A percentile compares a stretch with the other conserved stretches of the same genome.
phyloP scores from a whole-genome alignment of 2,888 invertebrate species.

The Drosophila lacicola region DNA sequence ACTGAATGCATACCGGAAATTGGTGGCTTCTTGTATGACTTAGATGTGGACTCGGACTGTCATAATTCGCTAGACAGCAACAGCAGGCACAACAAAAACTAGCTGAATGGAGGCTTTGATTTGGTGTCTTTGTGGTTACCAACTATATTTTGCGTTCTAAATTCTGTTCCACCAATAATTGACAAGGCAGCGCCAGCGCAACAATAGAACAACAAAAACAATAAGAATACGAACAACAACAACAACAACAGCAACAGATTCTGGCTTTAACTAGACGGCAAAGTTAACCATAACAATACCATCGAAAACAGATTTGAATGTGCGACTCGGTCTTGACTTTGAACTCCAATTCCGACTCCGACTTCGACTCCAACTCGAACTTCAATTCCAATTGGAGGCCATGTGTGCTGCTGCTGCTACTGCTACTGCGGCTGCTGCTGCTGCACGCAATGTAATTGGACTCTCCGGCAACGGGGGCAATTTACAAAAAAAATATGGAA shows the following conservation, averaged over 20 bases:
- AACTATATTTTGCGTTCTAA: conserved; percentile 69
- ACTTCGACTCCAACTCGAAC: conserved; percentile 16
- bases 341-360: conserved; percentile 44
- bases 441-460: conserved; percentile 76
- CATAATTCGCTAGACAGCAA: conserved; percentile 54
- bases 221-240: conserved; percentile 1
- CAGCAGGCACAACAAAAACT: conserved; percentile 25
- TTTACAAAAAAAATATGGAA: conserved; percentile 74
- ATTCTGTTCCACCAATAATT: conserved; percentile 76
- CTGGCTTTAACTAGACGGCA: conserved; percentile 61
- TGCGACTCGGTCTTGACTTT: conserved; percentile 61
- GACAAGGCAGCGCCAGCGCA: conserved; percentile 71
- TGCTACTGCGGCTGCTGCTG: conserved; percentile 31
- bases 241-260: conserved; percentile 16
- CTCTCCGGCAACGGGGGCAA: conserved; percentile 55
- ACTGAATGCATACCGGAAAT: conserved; percentile 66
- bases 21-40: conserved; percentile 63
- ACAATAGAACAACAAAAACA: conserved; percentile 38
- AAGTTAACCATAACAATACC: conserved; percentile 52
- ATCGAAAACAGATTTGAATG: conserved; percentile 60
- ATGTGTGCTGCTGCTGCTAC: conserved; percentile 51
- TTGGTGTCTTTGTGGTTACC: conserved; percentile 71
- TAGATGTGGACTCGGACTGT: conserved; percentile 34
- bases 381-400: conserved; percentile 47
- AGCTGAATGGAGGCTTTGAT: conserved; percentile 49